Percentiles rank a stretch among this genome's conserved stretches.
Evolutionary conservation across 2,888 invertebrate genomes (phyloP).

Genomic region (Hypomecis atomaria): DNA sequence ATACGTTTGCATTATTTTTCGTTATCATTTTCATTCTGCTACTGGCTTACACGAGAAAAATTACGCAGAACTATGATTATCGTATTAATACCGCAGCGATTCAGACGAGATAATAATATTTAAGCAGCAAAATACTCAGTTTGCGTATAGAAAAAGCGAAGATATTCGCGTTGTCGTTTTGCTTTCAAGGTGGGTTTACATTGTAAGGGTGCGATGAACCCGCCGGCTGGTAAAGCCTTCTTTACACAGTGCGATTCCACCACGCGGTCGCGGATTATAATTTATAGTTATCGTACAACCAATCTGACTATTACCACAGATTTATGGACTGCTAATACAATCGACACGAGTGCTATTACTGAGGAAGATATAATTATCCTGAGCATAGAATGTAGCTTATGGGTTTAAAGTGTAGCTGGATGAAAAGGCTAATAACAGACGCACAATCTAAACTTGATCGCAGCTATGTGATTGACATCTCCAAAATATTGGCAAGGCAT

Average conservation of each 20-base stretch:
- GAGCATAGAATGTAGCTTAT: no score
- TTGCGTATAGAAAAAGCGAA: slow-evolving; percentile 42
- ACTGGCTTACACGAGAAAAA: slow-evolving; percentile 5
- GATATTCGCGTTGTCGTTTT: slow-evolving; percentile 39
- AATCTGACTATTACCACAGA: no score
- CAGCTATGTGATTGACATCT: no score
- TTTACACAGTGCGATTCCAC: slow-evolving; percentile 16
- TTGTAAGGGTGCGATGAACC: slow-evolving; percentile 38
- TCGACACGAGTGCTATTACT: no score
- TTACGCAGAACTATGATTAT: slow-evolving; percentile 18
- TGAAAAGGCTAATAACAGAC: no score
- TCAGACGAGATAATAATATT: slow-evolving; percentile 31
- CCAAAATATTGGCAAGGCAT: no score
- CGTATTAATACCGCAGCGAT: slow-evolving; percentile 28
- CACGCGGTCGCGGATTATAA: background rate
- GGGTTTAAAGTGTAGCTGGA: no score
- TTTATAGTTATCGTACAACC: no score
- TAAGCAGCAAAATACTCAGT: slow-evolving; percentile 37
- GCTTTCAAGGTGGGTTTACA: slow-evolving; percentile 49
- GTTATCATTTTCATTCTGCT: background rate
- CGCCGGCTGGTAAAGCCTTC: slow-evolving; percentile 1
- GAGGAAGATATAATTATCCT: no score
- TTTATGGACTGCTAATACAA: no score
- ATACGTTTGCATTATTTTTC: no score
- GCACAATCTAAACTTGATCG: no score